A percentile compares a stretch with the other conserved stretches of the same genome.
These are phyloP conservation scores for Falco columbarius DNA, from an alignment of 2,797 vertebrate species.

Conservation along the genomic window DNA sequence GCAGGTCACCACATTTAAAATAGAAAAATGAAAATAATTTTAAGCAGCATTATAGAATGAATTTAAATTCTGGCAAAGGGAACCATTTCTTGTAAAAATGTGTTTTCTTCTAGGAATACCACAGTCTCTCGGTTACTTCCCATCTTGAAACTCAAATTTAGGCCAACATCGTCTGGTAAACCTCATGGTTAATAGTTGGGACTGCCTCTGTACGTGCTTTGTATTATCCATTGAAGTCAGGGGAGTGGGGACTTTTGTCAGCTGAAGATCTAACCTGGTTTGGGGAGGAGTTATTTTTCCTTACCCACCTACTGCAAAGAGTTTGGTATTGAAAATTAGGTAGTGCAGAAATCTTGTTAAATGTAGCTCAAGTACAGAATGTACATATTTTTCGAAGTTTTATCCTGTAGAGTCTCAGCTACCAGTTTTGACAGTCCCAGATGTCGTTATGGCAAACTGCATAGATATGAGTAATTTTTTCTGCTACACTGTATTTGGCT, in stretches of 20 bases:
- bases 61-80: background rate
- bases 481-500: background rate
- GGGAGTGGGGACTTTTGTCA: rapidly evolving
- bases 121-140: background rate
- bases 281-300: background rate
- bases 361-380: background rate
- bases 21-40: background rate
- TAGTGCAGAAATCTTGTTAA: background rate
- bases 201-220: background rate
- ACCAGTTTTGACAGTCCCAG: slow-evolving; percentile 19
- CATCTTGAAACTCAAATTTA: background rate
- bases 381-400: background rate
- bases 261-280: background rate
- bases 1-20: background rate
- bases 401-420: background rate
- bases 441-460: background rate
- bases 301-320: background rate
- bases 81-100: background rate
- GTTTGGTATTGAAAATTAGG: background rate
- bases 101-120: background rate
- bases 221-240: background rate
- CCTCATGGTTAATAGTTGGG: background rate
- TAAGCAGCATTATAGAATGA: rapidly evolving
- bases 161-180: background rate
- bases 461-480: background rate